Evolutionary conservation across 2,888 invertebrate genomes (phyloP).

Genomic region (Thumatha senex): DNA sequence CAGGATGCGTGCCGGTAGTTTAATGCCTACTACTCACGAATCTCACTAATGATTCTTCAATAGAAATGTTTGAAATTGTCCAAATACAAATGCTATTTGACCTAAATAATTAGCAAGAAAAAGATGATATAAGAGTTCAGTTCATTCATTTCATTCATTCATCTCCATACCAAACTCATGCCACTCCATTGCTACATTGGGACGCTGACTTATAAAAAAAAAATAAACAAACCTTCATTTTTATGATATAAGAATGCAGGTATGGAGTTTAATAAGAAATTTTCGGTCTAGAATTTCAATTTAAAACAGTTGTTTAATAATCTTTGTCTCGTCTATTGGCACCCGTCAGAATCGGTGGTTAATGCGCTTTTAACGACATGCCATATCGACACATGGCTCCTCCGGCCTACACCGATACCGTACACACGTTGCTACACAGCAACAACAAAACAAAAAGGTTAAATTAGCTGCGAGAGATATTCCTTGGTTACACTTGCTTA

Average conservation of each 20-base stretch:
- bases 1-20: constrained; percentile 9
- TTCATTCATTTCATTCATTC: too few species aligned
- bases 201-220: too few species aligned
- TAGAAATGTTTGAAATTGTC: not conserved
- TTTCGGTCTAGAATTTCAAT: not conserved
- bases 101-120: too few species aligned
- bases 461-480: constrained; percentile 38
- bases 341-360: constrained; percentile 45
- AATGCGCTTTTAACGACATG: constrained; percentile 67
- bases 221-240: too few species aligned
- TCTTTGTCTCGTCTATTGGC: constrained; percentile 14
- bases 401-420: constrained; percentile 7
- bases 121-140: too few species aligned
- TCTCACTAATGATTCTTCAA: not conserved
- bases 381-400: constrained; percentile 52
- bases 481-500: constrained; percentile 28
- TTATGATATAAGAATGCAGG: too few species aligned
- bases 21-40: constrained; percentile 18
- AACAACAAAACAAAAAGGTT: constrained; percentile 21
- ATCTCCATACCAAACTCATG: too few species aligned
- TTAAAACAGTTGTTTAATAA: not conserved
- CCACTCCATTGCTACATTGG: too few species aligned
- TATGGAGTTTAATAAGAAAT: not conserved
- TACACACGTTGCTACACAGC: constrained; percentile 7
- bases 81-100: too few species aligned